Conservation (phyloP, 2,797 vertebrate species). For the Scyliorhinus canicula region DNA sequence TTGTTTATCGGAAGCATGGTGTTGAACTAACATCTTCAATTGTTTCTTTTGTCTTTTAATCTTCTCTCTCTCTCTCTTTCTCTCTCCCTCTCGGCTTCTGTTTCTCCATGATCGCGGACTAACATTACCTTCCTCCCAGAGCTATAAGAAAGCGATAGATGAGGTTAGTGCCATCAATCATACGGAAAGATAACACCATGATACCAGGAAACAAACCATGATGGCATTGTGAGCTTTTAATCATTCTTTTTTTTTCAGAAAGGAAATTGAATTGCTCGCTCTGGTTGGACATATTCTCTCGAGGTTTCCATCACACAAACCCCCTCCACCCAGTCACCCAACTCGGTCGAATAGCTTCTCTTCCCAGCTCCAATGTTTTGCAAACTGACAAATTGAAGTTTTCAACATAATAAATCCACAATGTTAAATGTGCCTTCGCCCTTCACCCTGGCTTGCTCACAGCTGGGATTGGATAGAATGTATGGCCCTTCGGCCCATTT, state of each 20-base stretch:
- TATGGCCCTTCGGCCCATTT: not conserved
- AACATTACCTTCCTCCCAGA: constrained; percentile 72
- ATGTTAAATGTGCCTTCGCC: not conserved
- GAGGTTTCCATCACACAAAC: not conserved
- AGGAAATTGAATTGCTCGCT: not conserved
- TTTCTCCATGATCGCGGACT: constrained; percentile 59
- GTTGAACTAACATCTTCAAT: constrained; percentile 56
- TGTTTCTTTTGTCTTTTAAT: constrained; percentile 63
- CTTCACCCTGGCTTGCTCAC: not conserved
- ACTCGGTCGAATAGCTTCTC: not conserved
- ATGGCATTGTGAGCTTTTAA: not conserved
- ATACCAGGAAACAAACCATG: not conserved
- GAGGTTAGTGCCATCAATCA: constrained; percentile 75
- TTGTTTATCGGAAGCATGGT: constrained; percentile 43
- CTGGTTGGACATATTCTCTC: not conserved
- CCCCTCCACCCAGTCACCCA: too few relatives aligned
- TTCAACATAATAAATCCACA: not conserved
- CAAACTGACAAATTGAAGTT: not conserved
- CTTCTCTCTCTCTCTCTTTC: constrained; percentile 58
- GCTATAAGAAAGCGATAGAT: constrained; percentile 96
- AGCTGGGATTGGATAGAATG: not conserved
- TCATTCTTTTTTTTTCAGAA: not conserved
- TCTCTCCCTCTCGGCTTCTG: constrained; percentile 41
- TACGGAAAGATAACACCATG: not conserved
- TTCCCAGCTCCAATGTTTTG: not conserved